A percentile compares a stretch with the other conserved stretches of the same genome.
Conservation (phyloP, 2,797 vertebrate genomes). For the Rhodeus uyekii region DNA sequence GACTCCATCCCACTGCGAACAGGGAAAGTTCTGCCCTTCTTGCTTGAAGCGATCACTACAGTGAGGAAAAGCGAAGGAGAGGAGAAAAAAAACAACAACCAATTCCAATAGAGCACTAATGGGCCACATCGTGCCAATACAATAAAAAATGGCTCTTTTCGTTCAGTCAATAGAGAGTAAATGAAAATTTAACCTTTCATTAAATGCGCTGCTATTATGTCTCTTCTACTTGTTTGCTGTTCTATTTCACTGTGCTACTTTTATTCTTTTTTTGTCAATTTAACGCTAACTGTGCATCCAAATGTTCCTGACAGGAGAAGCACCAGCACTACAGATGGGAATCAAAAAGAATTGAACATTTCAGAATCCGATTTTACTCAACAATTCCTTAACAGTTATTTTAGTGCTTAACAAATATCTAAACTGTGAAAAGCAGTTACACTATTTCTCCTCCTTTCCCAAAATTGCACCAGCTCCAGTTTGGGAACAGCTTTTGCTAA, state of each 20-base stretch:
- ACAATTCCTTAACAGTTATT: neutral
- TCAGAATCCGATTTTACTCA: neutral
- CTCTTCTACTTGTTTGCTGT: conserved; percentile 73
- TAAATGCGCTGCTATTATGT: conserved; percentile 82
- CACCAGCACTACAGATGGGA: neutral
- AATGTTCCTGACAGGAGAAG: conserved; percentile 53
- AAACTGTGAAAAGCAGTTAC: neutral
- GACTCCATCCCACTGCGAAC: conserved; percentile 32
- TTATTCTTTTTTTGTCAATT: conserved; percentile 61
- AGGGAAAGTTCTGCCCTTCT: conserved; percentile 68
- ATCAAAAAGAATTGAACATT: neutral
- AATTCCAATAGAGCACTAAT: conserved; percentile 87
- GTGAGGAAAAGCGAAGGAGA: conserved; percentile 45
- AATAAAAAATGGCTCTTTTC: conserved; percentile 86
- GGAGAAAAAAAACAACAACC: conserved; percentile 69
- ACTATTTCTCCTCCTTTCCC: neutral
- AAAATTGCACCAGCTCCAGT: neutral
- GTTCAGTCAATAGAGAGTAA: conserved; percentile 84
- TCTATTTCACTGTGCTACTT: conserved; percentile 70
- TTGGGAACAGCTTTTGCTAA: neutral
- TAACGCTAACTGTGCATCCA: conserved; percentile 65
- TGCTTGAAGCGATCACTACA: conserved; percentile 77
- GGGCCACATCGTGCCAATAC: conserved; percentile 87
- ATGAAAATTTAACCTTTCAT: conserved; percentile 87
- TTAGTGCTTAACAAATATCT: neutral